A percentile compares a stretch with the other conserved stretches of the same genome.
Evolutionary conservation across 2,797 vertebrate genomes (phyloP).

Genomic region (Prunella strophiata): DNA sequence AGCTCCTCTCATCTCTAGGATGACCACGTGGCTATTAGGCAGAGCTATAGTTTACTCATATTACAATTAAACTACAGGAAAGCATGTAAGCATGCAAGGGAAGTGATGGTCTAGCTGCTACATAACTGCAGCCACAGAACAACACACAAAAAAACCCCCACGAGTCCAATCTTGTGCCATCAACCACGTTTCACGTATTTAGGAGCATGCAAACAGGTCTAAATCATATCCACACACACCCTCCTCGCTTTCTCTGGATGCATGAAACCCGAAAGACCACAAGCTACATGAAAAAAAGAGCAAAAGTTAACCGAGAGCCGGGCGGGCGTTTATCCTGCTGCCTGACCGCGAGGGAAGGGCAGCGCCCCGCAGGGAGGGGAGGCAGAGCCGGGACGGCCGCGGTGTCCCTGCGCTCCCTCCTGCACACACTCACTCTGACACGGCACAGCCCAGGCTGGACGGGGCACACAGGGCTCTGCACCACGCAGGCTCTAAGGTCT

Average conservation of each 20-base stretch:
- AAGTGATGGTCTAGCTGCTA: conserved; percentile 59
- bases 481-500: background rate
- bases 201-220: conserved; percentile 1
- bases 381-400: background rate
- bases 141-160: background rate
- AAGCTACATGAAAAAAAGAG: background rate
- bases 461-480: background rate
- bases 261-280: background rate
- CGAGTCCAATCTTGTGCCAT: background rate
- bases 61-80: conserved; percentile 65
- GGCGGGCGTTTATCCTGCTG: background rate
- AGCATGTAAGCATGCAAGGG: conserved; percentile 50
- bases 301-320: background rate
- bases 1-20: conserved; percentile 39
- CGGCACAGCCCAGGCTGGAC: background rate
- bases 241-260: background rate
- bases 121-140: conserved; percentile 24
- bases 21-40: conserved; percentile 37
- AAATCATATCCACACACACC: background rate
- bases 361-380: accelerated
- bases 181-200: background rate
- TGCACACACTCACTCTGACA: too few relatives aligned
- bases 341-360: background rate
- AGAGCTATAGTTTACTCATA: conserved; percentile 36
- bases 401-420: background rate